Conservation (phyloP, 2,888 invertebrate species). For the Eustalomyia histrio region DNA sequence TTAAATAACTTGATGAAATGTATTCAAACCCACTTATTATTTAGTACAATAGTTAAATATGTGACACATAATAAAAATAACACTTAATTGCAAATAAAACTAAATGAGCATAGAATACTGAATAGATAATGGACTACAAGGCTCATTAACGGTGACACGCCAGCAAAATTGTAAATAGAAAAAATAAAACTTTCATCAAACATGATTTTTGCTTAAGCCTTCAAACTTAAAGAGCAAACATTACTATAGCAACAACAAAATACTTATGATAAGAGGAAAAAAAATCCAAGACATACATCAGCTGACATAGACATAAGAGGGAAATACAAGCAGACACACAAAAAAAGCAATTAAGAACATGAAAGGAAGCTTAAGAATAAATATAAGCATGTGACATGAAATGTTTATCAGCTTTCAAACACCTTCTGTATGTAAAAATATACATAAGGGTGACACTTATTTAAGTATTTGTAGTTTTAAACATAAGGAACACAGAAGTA, state of each 20-base stretch:
- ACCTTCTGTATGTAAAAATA: constrained; percentile 41
- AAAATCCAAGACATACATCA: constrained; percentile 60
- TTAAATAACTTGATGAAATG: constrained; percentile 55
- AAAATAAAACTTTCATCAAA: constrained; percentile 63
- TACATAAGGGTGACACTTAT: background rate
- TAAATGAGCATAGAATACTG: constrained; percentile 59
- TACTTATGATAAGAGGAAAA: constrained; percentile 50
- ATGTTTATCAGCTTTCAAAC: constrained; percentile 71
- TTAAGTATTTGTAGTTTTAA: background rate
- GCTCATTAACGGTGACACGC: constrained; percentile 77
- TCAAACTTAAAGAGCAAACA: constrained; percentile 47
- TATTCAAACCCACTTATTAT: constrained; percentile 49
- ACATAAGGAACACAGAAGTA: too few relatives aligned
- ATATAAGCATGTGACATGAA: constrained; percentile 76
- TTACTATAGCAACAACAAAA: constrained; percentile 23
- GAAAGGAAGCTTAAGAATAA: constrained; percentile 78
- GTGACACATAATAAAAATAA: constrained; percentile 75
- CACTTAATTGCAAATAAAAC: constrained; percentile 72
- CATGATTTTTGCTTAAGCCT: constrained; percentile 52
- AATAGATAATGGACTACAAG: constrained; percentile 63
- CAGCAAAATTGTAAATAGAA: constrained; percentile 72
- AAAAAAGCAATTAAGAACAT: constrained; percentile 79
- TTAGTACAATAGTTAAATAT: constrained; percentile 60
- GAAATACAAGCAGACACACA: constrained; percentile 46
- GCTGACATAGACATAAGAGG: constrained; percentile 18